Percentiles rank a stretch among this genome's conserved stretches.
Conservation (phyloP, 2,797 vertebrate species). For the Mionectes olivaceus region DNA sequence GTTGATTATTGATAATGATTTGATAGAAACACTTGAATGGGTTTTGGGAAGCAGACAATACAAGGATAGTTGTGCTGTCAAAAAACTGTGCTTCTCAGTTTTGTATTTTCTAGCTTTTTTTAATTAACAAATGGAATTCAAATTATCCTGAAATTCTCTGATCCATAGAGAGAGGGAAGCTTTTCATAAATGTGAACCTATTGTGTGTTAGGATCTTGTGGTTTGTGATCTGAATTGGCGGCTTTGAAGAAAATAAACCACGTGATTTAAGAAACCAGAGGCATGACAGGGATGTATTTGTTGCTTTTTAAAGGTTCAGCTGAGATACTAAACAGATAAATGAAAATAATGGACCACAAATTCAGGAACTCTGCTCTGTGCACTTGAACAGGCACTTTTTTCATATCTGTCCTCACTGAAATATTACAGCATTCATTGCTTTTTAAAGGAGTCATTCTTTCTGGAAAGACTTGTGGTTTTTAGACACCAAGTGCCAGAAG, state of each 20-base stretch:
- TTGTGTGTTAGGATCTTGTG: neutral
- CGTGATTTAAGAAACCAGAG: neutral
- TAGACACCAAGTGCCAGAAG: constrained; percentile 29
- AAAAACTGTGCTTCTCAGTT: neutral
- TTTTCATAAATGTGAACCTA: neutral
- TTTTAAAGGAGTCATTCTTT: constrained; percentile 61
- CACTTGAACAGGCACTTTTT: constrained; percentile 16
- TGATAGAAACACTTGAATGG: neutral
- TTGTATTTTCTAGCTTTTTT: neutral
- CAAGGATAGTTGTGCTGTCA: neutral
- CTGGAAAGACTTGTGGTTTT: constrained; percentile 27
- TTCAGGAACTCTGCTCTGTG: constrained; percentile 27
- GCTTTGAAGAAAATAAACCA: neutral
- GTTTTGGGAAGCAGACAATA: neutral
- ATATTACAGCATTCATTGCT: constrained; percentile 44
- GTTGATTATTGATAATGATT: neutral
- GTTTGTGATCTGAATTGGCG: neutral
- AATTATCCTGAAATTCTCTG: neutral
- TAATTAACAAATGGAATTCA: neutral
- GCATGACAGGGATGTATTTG: constrained; percentile 3
- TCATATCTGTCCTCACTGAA: constrained; percentile 9
- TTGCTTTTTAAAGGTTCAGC: neutral
- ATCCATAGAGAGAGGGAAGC: neutral
- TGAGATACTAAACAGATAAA: neutral
- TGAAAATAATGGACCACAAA: constrained; percentile 13